These are phyloP conservation scores for Uropsilus gracilis DNA, from an alignment of 2,113 vertebrate species.

Conservation along the genomic window DNA sequence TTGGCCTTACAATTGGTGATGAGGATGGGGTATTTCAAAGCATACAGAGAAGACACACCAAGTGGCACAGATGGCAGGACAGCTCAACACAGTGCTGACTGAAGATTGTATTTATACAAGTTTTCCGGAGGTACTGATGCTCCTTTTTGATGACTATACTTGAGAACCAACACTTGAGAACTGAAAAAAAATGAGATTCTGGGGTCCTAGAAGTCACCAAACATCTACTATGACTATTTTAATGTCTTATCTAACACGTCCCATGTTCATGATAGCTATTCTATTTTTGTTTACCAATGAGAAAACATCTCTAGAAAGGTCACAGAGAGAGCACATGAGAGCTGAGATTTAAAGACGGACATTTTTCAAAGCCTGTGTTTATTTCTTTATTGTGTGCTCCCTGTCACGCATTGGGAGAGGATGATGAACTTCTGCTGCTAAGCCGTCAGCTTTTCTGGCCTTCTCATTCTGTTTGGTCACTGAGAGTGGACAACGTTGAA, in stretches of 20 bases:
- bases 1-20: too few species aligned
- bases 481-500: neutral
- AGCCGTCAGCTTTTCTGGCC: neutral
- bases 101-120: neutral
- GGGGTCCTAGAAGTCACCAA: neutral
- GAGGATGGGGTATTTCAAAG: too few species aligned
- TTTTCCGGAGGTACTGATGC: neutral
- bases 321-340: neutral
- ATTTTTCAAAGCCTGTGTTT: neutral
- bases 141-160: neutral
- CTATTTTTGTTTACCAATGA: neutral
- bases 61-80: too few species aligned
- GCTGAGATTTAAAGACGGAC: neutral
- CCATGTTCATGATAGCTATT: neutral
- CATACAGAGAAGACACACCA: too few species aligned
- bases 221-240: neutral
- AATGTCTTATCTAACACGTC: neutral
- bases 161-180: neutral
- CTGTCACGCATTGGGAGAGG: too few species aligned
- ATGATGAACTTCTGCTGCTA: neutral
- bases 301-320: neutral
- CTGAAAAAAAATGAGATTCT: too few species aligned
- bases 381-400: neutral
- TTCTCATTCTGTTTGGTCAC: neutral
- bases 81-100: too few species aligned